Conservation (phyloP, 1,140 invertebrate species). For the Thaumatotibia leucotreta region DNA sequence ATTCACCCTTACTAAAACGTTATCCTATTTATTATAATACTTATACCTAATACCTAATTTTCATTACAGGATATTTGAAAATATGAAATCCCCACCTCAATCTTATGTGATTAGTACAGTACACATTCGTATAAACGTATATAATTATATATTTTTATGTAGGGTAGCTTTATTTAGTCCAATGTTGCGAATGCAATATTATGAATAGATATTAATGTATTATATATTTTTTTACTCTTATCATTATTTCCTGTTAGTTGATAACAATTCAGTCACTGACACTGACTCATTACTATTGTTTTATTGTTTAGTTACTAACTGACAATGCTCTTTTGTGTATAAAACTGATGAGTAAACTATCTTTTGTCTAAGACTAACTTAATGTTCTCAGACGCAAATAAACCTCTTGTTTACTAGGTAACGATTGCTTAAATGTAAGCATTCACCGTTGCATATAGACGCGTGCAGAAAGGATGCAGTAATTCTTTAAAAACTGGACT, state of each 20-base stretch:
- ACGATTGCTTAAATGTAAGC: too few relatives aligned
- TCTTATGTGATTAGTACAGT: too few relatives aligned
- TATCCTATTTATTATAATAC: too few relatives aligned
- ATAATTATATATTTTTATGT: neutral
- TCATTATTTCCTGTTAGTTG: neutral
- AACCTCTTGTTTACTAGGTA: too few relatives aligned
- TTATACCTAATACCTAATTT: too few relatives aligned
- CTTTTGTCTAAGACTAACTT: neutral
- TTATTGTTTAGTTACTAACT: neutral
- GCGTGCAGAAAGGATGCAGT: too few relatives aligned
- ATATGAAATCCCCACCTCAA: too few relatives aligned
- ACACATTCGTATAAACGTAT: neutral
- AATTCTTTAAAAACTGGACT: too few relatives aligned
- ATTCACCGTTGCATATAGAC: too few relatives aligned
- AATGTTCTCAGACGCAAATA: neutral
- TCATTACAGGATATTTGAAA: too few relatives aligned
- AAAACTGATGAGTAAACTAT: neutral
- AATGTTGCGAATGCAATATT: neutral
- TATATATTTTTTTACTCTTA: neutral
- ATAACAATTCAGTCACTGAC: too few relatives aligned
- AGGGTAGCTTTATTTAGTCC: neutral
- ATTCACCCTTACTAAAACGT: too few relatives aligned
- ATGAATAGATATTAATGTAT: neutral
- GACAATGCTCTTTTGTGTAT: neutral
- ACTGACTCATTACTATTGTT: neutral